Base-by-base conservation (phyloP, 2,797 vertebrate genomes). In the Kryptolebias ocellatus region DNA sequence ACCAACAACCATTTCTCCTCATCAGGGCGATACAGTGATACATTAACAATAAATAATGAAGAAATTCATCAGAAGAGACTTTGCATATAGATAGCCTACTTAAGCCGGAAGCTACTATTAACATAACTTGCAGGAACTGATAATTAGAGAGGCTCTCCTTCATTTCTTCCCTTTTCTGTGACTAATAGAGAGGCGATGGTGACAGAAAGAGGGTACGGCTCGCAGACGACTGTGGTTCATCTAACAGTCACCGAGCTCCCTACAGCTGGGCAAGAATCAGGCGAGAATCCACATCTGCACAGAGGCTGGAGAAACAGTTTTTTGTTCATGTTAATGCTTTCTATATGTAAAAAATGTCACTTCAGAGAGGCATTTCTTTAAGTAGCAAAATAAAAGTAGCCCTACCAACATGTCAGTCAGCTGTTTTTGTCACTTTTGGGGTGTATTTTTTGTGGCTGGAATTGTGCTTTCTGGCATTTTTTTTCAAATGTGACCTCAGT, bases 71-170 rank as follows among this genome's bases (percentile, higher is more conserved):
- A 92, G 87, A 84, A 80, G 77, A 85, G 91, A 87, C 92, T 93
- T 93, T 95, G 94, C 94, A 95, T 95, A 95, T 95, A 95, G 93
- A 95, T 93, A 92, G 94, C 92, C 93, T 94, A 93, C 91, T 95
- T 94, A 94, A 92, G 87, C 81, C 65, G 77, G 84, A 83, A 86
- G 79, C 80, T 45, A 72, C 87, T 84, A 92, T 94, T 94, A 94
- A 90, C 90, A 92, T 90, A 92, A 91, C 90, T 89, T 92, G 88
- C 76, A 39, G 86, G 89, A 84, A 91, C 81, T 68, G 89, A 90
- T 92, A 91, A 93, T 94, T 93, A 91, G 83, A 90, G 76, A 62
- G 81, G 75, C 79, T 89, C 78, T 82, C 79, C 86, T 84, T 77
- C 60, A 75, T 73, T 79, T 76, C 79, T 63, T 70, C 66, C 76